Percentiles rank a stretch among this genome's conserved stretches.
phyloP scores from a whole-genome alignment of 2,797 vertebrate species.

The Vireo griseus region DNA sequence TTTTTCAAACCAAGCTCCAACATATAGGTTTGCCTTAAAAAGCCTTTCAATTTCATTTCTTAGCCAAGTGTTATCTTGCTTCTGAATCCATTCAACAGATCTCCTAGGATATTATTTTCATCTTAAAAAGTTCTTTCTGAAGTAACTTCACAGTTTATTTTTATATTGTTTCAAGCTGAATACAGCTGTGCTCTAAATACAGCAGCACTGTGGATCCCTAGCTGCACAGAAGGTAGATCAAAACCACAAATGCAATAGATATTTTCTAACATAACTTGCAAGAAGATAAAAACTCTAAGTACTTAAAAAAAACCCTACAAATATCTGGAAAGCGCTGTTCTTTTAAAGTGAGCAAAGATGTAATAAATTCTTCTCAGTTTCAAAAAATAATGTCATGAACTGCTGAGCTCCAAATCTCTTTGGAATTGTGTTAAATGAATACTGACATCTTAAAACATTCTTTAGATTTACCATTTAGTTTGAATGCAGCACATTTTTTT shows the following conservation, averaged over 20 bases:
- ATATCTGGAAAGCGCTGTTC: not conserved
- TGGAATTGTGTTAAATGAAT: not conserved
- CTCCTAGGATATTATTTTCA: not conserved
- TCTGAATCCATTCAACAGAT: not conserved
- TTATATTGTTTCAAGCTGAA: not conserved
- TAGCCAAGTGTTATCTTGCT: not conserved
- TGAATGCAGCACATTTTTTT: not conserved
- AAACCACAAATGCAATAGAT: not conserved
- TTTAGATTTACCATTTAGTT: not conserved
- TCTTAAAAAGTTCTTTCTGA: not conserved
- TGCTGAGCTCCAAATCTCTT: not conserved
- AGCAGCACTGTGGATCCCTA: not conserved
- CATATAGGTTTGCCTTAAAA: not conserved
- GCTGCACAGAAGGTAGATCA: not conserved
- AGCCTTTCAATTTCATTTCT: conserved; percentile 30
- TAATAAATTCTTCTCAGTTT: not conserved
- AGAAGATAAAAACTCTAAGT: not conserved
- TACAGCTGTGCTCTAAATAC: not conserved
- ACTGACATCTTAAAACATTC: not conserved
- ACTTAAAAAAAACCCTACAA: not conserved
- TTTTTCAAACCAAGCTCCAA: conserved; percentile 32
- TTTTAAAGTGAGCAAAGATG: not conserved
- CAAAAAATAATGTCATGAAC: not conserved
- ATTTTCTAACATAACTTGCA: not conserved
- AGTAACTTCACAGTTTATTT: not conserved